Evolutionary conservation across 2,888 invertebrate species (phyloP).

Genomic region (Loripinus fragilis): DNA sequence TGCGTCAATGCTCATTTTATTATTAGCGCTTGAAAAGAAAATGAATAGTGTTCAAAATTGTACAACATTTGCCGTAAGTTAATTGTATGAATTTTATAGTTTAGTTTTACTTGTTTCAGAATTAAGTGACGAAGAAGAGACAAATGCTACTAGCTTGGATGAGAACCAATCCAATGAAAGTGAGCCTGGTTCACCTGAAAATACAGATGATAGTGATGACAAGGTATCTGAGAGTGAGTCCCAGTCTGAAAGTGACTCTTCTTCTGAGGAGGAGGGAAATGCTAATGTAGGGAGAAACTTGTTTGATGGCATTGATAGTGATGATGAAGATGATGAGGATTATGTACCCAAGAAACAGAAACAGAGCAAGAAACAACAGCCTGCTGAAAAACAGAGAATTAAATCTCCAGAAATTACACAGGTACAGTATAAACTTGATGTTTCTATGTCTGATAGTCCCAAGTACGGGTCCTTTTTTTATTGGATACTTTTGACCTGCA

Average conservation of each 20-base stretch:
- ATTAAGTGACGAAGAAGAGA: conserved; percentile 40
- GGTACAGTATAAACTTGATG: no score
- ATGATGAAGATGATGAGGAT: conserved; percentile 72
- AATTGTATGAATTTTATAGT: no score
- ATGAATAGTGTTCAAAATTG: no score
- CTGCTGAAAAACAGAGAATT: conserved; percentile 59
- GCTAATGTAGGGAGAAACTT: conserved; percentile 19
- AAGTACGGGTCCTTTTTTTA: no score
- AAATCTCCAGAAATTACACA: conserved; percentile 55
- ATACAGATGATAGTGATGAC: conserved; percentile 37
- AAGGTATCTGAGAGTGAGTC: conserved; percentile 39
- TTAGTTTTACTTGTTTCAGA: no score
- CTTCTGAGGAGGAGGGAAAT: background rate
- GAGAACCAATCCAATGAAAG: conserved; percentile 77
- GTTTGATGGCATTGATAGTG: conserved; percentile 55
- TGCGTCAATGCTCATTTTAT: no score
- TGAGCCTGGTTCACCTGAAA: conserved; percentile 38
- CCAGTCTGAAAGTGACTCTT: conserved; percentile 27
- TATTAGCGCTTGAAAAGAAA: no score
- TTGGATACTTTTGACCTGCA: no score
- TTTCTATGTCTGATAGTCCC: no score
- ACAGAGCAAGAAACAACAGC: conserved; percentile 40
- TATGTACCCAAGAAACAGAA: conserved; percentile 69
- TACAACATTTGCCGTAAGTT: no score
- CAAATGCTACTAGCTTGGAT: conserved; percentile 50